Evolutionary conservation across 1,140 invertebrate genomes (phyloP), one percentile per base, ranked within the genome.

Genomic region (Paralvinella palmiformis): DNA sequence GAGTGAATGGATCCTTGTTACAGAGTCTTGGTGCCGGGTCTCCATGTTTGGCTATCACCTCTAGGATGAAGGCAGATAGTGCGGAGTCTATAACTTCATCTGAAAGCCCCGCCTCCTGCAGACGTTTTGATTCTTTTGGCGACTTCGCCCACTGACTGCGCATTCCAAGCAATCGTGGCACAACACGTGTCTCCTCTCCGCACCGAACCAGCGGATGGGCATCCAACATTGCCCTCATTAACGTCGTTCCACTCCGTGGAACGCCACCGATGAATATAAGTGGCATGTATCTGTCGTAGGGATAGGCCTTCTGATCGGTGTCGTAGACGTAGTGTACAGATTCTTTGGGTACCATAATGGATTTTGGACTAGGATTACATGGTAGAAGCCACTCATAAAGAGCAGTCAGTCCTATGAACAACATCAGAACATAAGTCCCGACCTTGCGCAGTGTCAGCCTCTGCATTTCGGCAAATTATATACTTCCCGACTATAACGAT

Each of bases 1-100:
- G 85, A 20, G 94, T 94, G 61, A 98, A 87, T 20, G 96, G 96
- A 84, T 98, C 96, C 81, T 98, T 98, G 84, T 97, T 98, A 83
- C 95, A 98, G 55, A 97, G 85, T 27, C 91, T 82, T n/a, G 55
- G 53, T 3, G 95, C 94, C 17, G 92, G 89, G 71, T 94, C 91
- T 36, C 94, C 96, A 82, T 98, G 95, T 67, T 90, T 88, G 50
- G 91, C 92, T 71, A 98, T 96, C 71, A 98, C 62, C 65, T 77
- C 62, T 10, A 97, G 81, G 73, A 94, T 96, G 81, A 98, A 98
- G n/a, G 94, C 88, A 1, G 92, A 91, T 69, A 98, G 91, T 52
- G 95, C 95, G 68, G 90, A 89, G 81, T 97, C 91, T 71, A 97
- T 83, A 44, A 94, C 89, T 74, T 91, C 85, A 76, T 92, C 90